Evolutionary conservation across 2,888 invertebrate species (phyloP).

Genomic region (Bedellia somnulentella): DNA sequence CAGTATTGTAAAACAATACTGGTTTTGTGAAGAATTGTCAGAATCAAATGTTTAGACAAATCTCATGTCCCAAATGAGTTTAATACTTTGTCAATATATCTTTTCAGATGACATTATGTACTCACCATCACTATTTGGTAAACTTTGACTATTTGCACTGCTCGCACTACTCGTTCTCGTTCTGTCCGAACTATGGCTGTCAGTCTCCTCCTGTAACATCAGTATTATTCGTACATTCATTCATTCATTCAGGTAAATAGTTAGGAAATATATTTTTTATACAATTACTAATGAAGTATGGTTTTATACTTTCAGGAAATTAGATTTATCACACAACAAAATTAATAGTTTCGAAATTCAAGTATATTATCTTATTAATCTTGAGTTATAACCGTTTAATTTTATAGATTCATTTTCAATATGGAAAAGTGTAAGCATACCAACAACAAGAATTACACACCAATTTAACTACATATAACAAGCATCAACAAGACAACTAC

Average conservation of each 20-base stretch:
- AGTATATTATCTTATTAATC: too few species aligned
- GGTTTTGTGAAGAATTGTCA: not conserved
- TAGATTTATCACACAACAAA: too few species aligned
- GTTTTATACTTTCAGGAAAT: too few species aligned
- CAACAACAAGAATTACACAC: too few species aligned
- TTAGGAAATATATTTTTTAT: not conserved
- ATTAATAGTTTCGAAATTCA: too few species aligned
- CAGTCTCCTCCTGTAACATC: conserved; percentile 62
- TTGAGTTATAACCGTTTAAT: too few species aligned
- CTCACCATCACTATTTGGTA: conserved; percentile 48
- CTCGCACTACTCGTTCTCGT: conserved; percentile 41
- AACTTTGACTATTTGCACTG: conserved; percentile 43
- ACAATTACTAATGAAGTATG: too few species aligned
- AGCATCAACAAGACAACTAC: conserved; percentile 1
- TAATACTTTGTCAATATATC: too few species aligned
- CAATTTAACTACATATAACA: conserved; percentile 1
- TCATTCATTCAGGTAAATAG: not conserved
- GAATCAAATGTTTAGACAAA: not conserved
- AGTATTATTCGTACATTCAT: not conserved
- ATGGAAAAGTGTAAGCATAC: too few species aligned
- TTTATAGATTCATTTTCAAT: too few species aligned
- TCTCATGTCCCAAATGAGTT: too few species aligned
- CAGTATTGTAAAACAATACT: not conserved
- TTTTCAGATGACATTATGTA: too few species aligned
- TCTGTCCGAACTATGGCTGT: conserved; percentile 44